These are phyloP conservation scores for Drosophila takahashii DNA, from an alignment of 1,140 invertebrate genomes.

Conservation along the genomic window DNA sequence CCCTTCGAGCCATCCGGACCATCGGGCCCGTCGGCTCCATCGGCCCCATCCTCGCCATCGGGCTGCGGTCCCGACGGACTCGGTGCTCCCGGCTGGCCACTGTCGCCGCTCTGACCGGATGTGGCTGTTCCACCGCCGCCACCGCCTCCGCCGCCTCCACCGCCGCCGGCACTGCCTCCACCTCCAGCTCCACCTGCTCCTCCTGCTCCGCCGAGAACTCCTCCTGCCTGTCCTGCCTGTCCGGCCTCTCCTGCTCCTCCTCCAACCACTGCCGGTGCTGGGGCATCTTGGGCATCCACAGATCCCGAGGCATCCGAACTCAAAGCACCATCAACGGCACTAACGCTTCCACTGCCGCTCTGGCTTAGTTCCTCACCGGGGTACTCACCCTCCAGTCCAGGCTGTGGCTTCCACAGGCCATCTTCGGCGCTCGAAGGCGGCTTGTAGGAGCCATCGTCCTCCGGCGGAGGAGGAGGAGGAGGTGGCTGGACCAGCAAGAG, in stretches of 20 bases:
- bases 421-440: slow-evolving; percentile 42
- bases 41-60: slow-evolving; percentile 71
- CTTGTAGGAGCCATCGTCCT: slow-evolving; percentile 75
- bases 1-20: slow-evolving; percentile 60
- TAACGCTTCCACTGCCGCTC: slow-evolving; percentile 28
- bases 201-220: slow-evolving; percentile 53
- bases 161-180: slow-evolving; percentile 56
- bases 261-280: slow-evolving; percentile 18
- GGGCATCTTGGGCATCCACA: slow-evolving; percentile 5
- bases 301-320: slow-evolving; percentile 20
- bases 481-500: slow-evolving; percentile 48
- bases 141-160: slow-evolving; percentile 62
- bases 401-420: slow-evolving; percentile 60
- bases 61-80: slow-evolving; percentile 69
- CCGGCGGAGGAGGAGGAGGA: slow-evolving; percentile 33
- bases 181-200: slow-evolving; percentile 53
- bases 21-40: slow-evolving; percentile 69
- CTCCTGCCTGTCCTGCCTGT: slow-evolving; percentile 44
- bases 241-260: slow-evolving; percentile 37
- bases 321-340: not conserved
- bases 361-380: slow-evolving; percentile 23
- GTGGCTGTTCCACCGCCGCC: slow-evolving; percentile 63
- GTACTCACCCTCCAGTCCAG: slow-evolving; percentile 59
- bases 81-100: slow-evolving; percentile 54
- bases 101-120: slow-evolving; percentile 60